Evolutionary conservation across 2,797 vertebrate genomes (phyloP).

Genomic region (Falco columbarius): DNA sequence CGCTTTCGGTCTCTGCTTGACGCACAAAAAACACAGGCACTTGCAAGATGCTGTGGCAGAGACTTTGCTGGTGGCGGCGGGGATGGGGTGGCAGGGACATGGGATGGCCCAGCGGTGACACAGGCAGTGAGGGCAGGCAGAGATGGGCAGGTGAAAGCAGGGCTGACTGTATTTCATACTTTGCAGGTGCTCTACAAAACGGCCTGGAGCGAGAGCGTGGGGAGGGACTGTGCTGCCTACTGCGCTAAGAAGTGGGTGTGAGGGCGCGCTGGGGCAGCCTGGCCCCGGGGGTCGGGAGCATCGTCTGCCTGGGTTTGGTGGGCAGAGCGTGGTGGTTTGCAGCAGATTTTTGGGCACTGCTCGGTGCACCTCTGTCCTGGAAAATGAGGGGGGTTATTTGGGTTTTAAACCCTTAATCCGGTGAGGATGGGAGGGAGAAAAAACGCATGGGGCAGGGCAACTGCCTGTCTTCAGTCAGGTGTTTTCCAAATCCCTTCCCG

Average conservation of each 20-base stretch:
- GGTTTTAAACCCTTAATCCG: neutral
- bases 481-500: neutral
- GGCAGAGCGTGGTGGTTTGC: neutral
- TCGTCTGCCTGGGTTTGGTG: fast-evolving
- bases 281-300: fast-evolving
- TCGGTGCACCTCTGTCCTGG: neutral
- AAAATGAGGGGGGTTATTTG: neutral
- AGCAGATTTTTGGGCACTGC: neutral
- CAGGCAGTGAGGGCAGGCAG: neutral
- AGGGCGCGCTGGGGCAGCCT: neutral
- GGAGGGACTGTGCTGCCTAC: slow-evolving; percentile 89
- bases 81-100: fast-evolving
- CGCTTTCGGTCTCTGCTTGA: neutral
- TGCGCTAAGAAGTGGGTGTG: slow-evolving; percentile 93
- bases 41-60: fast-evolving
- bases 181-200: slow-evolving; percentile 95
- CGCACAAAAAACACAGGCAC: neutral
- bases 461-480: fast-evolving
- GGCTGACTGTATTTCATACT: neutral
- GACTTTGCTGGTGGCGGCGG: fast-evolving
- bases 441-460: fast-evolving
- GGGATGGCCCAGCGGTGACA: neutral
- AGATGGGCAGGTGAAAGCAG: neutral
- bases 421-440: fast-evolving
- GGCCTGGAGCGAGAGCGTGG: slow-evolving; percentile 95